Evolutionary conservation across 2,888 invertebrate genomes (phyloP).

Genomic region (Azorinus chamasolen): DNA sequence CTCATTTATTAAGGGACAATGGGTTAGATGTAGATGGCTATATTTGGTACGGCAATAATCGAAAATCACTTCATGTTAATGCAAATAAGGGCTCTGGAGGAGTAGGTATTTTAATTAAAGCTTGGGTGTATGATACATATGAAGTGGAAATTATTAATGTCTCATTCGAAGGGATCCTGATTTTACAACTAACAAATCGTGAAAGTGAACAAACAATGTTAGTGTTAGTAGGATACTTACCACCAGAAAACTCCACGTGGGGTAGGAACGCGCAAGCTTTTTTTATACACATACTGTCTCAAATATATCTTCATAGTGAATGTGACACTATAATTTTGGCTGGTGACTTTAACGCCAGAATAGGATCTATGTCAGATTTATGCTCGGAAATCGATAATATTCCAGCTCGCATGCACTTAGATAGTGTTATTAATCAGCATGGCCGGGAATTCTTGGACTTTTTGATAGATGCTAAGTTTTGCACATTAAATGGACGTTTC

Average conservation of each 20-base stretch:
- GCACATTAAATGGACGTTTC: slow-evolving; percentile 12
- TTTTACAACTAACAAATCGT: slow-evolving; percentile 13
- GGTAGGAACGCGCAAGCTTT: slow-evolving; percentile 39
- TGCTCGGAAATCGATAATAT: slow-evolving; percentile 24
- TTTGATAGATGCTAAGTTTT: slow-evolving; percentile 20
- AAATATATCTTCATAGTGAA: slow-evolving; percentile 33
- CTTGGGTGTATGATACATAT: slow-evolving; percentile 1
- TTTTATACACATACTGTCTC: slow-evolving; percentile 21
- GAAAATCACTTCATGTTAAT: slow-evolving; percentile 22
- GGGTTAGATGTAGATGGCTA: slow-evolving; percentile 15
- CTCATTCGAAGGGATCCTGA: slow-evolving; percentile 36
- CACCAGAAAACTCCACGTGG: not conserved
- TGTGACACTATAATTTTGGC: slow-evolving; percentile 23
- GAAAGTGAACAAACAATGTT: not conserved
- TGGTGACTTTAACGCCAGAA: slow-evolving; percentile 34
- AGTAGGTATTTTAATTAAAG: slow-evolving; percentile 35
- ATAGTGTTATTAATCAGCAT: slow-evolving; percentile 27
- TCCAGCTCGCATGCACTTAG: slow-evolving; percentile 12
- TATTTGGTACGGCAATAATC: slow-evolving; percentile 27
- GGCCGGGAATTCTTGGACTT: slow-evolving; percentile 33
- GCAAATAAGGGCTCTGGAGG: slow-evolving; percentile 45
- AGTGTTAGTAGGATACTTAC: not conserved
- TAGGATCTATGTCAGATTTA: slow-evolving; percentile 32
- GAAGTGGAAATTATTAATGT: slow-evolving; percentile 19
- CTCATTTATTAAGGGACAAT: slow-evolving; percentile 20